These are phyloP conservation scores for Maniola jurtina DNA, from an alignment of 1,140 invertebrate genomes.

Conservation along the genomic window DNA sequence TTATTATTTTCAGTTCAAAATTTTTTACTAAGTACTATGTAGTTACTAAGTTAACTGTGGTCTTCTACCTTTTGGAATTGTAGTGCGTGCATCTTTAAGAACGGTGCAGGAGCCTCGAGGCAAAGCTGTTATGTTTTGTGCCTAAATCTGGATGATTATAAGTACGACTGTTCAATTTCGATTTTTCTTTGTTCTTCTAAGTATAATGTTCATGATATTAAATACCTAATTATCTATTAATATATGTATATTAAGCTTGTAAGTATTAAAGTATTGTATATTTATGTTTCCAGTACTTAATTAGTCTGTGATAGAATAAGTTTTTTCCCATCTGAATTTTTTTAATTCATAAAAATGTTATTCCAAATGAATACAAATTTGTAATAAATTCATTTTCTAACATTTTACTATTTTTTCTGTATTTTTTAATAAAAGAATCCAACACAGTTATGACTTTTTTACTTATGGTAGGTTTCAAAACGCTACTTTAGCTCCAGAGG, in stretches of 20 bases:
- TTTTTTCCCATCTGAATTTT: slow-evolving; percentile 21
- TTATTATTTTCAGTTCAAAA: no score
- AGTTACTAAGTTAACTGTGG: neutral
- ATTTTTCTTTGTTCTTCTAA: slow-evolving; percentile 14
- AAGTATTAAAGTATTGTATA: slow-evolving; percentile 29
- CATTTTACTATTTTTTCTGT: slow-evolving; percentile 72
- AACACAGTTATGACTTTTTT: slow-evolving; percentile 41
- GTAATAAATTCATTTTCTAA: slow-evolving; percentile 76
- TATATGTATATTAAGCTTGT: slow-evolving; percentile 21
- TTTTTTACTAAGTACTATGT: no score
- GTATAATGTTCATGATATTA: slow-evolving; percentile 9
- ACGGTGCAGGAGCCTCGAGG: neutral
- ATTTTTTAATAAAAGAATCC: slow-evolving; percentile 72
- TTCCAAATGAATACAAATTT: slow-evolving; percentile 67
- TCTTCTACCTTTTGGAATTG: neutral
- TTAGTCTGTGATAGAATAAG: slow-evolving; percentile 61
- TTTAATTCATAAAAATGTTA: slow-evolving; percentile 16
- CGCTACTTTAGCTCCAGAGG: neutral
- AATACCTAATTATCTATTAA: slow-evolving; percentile 2
- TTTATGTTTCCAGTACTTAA: slow-evolving; percentile 50
- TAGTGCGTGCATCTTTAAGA: neutral
- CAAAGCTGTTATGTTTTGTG: slow-evolving; percentile 11
- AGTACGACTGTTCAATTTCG: slow-evolving; percentile 10
- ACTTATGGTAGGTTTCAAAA: no score
- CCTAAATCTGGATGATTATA: slow-evolving; percentile 6